A percentile compares a stretch with the other conserved stretches of the same genome.
Evolutionary conservation across 2,797 vertebrate species (phyloP).

Genomic region (Acropternis orthonyx): DNA sequence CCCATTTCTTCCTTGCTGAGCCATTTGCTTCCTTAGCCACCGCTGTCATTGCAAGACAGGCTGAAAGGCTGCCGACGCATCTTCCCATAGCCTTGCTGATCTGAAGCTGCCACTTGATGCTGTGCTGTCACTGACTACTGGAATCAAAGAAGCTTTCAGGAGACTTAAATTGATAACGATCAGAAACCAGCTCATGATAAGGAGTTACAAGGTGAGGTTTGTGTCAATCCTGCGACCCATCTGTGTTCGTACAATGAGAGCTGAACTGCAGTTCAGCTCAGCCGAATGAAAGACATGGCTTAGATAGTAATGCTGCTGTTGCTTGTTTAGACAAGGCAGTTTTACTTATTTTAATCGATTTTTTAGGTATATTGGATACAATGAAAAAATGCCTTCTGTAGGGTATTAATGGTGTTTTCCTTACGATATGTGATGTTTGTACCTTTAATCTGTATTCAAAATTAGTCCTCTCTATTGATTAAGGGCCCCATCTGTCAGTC

Average conservation of each 20-base stretch:
- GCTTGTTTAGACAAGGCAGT: not conserved
- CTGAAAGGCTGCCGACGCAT: not conserved
- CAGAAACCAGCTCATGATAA: slow-evolving; percentile 1
- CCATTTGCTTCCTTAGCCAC: not conserved
- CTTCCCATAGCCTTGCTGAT: not conserved
- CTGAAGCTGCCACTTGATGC: not conserved
- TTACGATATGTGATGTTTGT: not conserved
- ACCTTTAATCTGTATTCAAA: not conserved
- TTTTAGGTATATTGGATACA: not conserved
- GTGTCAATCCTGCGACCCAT: not conserved
- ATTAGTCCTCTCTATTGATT: not conserved
- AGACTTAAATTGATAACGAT: slow-evolving; percentile 3
- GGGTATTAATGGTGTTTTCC: not conserved
- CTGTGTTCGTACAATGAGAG: not conserved
- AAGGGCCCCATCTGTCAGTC: not conserved
- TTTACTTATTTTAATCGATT: not conserved
- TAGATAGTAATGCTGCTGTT: not conserved
- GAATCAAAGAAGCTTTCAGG: not conserved
- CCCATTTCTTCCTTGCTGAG: not conserved
- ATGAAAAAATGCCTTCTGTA: not conserved
- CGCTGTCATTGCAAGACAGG: not conserved
- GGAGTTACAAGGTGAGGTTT: slow-evolving; percentile 10
- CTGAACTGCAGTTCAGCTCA: not conserved
- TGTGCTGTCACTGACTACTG: not conserved
- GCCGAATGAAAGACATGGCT: not conserved